A percentile compares a stretch with the other conserved stretches of the same genome.
Evolutionary conservation across 2,113 vertebrate species (phyloP).

Genomic region (Embiotoca jacksoni): DNA sequence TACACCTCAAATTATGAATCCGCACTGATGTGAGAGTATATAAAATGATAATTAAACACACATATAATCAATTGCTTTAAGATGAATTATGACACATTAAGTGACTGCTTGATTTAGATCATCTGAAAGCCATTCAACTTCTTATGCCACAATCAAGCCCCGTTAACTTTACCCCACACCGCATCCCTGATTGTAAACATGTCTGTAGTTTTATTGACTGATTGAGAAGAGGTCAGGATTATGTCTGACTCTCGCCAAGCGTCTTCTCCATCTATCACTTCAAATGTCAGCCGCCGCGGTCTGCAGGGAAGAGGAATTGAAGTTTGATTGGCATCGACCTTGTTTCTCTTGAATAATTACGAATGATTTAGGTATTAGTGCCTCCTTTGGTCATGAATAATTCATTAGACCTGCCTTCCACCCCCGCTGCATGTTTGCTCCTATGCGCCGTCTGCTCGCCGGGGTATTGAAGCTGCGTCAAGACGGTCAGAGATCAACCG

Average conservation of each 20-base stretch:
- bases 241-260: conserved; percentile 36
- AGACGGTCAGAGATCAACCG: too few species aligned
- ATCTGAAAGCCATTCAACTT: conserved; percentile 14
- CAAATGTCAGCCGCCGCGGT: conserved; percentile 46
- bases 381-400: conserved; percentile 79
- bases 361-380: conserved; percentile 75
- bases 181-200: conserved; percentile 50
- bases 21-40: not conserved
- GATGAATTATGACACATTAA: conserved; percentile 18
- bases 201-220: conserved; percentile 59
- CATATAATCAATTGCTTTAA: not conserved
- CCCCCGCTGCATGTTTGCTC: conserved; percentile 30
- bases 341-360: conserved; percentile 77
- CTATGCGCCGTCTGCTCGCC: not conserved
- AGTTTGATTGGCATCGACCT: conserved; percentile 76
- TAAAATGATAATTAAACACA: conserved; percentile 6
- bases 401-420: conserved; percentile 58
- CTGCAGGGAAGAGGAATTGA: conserved; percentile 47
- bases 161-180: not conserved
- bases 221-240: conserved; percentile 49
- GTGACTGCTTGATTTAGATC: not conserved
- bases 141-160: not conserved
- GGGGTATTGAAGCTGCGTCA: too few species aligned
- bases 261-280: conserved; percentile 60
- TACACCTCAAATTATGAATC: not conserved